Evolutionary conservation across 1,140 invertebrate genomes (phyloP), one percentile per base, ranked within the genome.

Genomic region (Drosophila santomea): DNA sequence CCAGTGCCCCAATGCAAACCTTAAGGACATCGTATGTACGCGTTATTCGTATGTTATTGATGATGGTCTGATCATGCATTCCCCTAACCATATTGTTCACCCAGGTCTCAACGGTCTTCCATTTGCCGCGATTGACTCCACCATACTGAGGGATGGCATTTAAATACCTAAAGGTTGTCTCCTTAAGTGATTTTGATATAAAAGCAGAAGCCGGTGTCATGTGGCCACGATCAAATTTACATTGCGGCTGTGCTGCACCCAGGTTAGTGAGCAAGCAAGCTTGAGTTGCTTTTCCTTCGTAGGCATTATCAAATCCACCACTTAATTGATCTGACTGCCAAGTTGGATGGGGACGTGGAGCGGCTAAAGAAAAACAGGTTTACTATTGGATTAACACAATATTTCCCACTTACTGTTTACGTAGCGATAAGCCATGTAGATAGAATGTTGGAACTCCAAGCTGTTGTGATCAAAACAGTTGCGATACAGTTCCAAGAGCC

Each of bases 201-300:
- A 23, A 82, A 64, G 17, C 69, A 23, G 36, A 61, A 78, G 44
- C 58, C 1, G 79, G 44, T 0, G 68, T 55, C 6, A 82, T 15
- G 55, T 82, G 79, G 15, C 80, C 80, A 14, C 68, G 79, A 57
- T 82, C 55, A n/a, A 78, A 78, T 3, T 35, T n/a, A 17, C 48
- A 50, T 2, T 17, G 14, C 0, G 2, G 7, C 14, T 81, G 79
- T 0, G 25, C 5, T 1, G n/a, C 3, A 3, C 78, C 78, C 3
- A 81, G 48, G 2, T 50, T 20, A 12, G 23, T 36, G 2, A 11
- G 8, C 8, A 51, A 28, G 4, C 48, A 51, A 11, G n/a, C 20
- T 17, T 35, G 28, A 12, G 43, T 45, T 11, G 43, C 17, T 12
- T 17, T 45, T 20, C 43, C 17, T 10, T 45, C 43, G 17, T 45